Percentiles rank a stretch among this genome's conserved stretches.
phyloP scores from a whole-genome alignment of 64 coral and sea anemone species.

The Pocillopora verrucosa region DNA sequence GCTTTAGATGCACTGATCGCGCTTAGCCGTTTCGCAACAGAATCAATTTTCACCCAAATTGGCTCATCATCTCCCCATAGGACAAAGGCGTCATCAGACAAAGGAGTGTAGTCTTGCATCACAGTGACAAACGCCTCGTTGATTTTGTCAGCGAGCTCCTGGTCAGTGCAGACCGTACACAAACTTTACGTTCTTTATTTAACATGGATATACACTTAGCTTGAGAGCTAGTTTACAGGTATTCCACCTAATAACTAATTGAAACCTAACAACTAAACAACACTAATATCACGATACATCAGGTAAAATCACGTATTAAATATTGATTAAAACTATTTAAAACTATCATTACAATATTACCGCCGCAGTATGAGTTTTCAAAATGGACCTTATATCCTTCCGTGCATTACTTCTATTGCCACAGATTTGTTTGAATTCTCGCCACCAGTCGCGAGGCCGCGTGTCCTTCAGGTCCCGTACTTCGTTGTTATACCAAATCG shows the following conservation, averaged over 20 bases:
- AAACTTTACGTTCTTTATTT: too few relatives aligned
- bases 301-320: too few relatives aligned
- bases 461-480: neutral
- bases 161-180: neutral
- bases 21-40: constrained; percentile 10
- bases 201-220: too few relatives aligned
- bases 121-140: constrained; percentile 50
- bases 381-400: neutral
- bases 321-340: too few relatives aligned
- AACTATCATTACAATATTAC: too few relatives aligned
- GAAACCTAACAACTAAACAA: too few relatives aligned
- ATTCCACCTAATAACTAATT: too few relatives aligned
- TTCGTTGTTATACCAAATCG: constrained; percentile 17
- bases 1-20: neutral
- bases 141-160: constrained; percentile 19
- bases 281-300: too few relatives aligned
- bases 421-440: constrained; percentile 59
- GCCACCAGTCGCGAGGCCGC: constrained; percentile 44
- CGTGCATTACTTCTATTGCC: constrained; percentile 3
- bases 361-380: neutral
- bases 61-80: constrained; percentile 32
- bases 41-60: neutral
- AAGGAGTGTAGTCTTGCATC: neutral
- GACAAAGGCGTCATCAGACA: constrained; percentile 8
- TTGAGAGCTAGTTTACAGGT: too few relatives aligned